phyloP scores from a whole-genome alignment of 2,113 vertebrate genomes.

The Motacilla tschutschensis region DNA sequence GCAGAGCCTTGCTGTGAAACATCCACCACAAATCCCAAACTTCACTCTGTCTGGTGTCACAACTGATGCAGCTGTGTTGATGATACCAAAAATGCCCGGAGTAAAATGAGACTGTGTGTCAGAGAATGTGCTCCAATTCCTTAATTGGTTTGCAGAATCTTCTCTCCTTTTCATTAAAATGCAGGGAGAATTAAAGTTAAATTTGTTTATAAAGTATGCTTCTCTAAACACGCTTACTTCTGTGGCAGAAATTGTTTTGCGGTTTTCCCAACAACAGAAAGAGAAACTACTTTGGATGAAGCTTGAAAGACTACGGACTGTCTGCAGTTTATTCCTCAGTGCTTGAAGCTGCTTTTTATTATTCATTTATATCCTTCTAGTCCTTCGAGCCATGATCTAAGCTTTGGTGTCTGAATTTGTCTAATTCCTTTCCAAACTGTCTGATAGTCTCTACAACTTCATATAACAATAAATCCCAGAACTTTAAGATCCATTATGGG shows the following conservation, averaged over 20 bases:
- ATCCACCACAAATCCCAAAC: background rate
- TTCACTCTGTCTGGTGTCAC: background rate
- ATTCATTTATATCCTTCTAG: background rate
- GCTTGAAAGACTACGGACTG: background rate
- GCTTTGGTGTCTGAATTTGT: background rate
- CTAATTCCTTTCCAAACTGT: background rate
- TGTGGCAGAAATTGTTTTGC: background rate
- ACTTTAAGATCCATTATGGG: background rate
- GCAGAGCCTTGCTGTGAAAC: background rate
- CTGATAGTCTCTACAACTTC: background rate
- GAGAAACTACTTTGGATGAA: rapidly evolving
- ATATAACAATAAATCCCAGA: background rate
- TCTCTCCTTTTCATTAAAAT: background rate
- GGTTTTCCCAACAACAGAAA: background rate
- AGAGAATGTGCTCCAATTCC: background rate
- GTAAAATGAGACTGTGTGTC: background rate
- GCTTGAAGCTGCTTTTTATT: background rate
- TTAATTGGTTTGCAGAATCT: background rate
- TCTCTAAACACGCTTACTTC: background rate
- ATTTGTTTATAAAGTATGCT: background rate
- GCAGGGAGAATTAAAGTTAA: background rate
- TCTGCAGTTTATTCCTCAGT: background rate
- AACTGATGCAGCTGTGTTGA: background rate
- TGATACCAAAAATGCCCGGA: background rate
- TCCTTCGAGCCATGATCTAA: background rate